Conservation (phyloP, 1,140 invertebrate species). For the Pseudomyrmex cubaensis region DNA sequence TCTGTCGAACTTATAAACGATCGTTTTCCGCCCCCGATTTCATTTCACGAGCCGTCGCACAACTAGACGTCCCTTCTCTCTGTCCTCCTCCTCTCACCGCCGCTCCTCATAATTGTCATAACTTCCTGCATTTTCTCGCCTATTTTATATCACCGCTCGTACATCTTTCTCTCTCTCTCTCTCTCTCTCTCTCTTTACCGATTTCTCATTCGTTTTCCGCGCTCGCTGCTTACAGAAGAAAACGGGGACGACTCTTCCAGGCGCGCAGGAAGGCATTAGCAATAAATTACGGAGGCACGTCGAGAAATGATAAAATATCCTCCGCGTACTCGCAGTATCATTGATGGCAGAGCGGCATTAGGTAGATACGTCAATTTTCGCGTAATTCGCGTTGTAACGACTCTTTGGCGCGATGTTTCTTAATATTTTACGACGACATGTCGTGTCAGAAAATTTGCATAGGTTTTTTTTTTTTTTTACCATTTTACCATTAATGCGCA, state of each 20-base stretch:
- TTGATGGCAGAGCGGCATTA: constrained; percentile 45
- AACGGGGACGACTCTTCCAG: constrained; percentile 14
- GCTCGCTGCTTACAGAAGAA: constrained; percentile 28
- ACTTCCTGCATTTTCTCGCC: constrained; percentile 75
- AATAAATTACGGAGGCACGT: constrained; percentile 65
- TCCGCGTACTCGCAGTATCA: constrained; percentile 39
- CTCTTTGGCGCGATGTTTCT: neutral
- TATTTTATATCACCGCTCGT: constrained; percentile 53
- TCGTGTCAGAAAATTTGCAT: neutral
- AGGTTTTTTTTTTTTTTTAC: neutral
- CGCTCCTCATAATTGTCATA: constrained; percentile 74
- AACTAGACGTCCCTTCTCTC: constrained; percentile 43
- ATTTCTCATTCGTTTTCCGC: constrained; percentile 45
- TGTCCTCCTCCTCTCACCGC: constrained; percentile 19
- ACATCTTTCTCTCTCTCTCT: constrained; percentile 51
- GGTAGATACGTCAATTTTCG: constrained; percentile 23
- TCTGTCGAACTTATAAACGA: constrained; percentile 78
- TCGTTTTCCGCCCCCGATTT: constrained; percentile 70
- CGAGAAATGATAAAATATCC: constrained; percentile 68
- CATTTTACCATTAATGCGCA: neutral
- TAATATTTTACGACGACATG: neutral
- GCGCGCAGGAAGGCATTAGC: constrained; percentile 62
- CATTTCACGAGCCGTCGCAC: constrained; percentile 78
- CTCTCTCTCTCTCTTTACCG: constrained; percentile 40
- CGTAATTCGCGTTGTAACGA: constrained; percentile 9